A percentile compares a stretch with the other conserved stretches of the same genome.
phyloP scores from a whole-genome alignment of 2,113 vertebrate species.

The Chiloscyllium plagiosum region DNA sequence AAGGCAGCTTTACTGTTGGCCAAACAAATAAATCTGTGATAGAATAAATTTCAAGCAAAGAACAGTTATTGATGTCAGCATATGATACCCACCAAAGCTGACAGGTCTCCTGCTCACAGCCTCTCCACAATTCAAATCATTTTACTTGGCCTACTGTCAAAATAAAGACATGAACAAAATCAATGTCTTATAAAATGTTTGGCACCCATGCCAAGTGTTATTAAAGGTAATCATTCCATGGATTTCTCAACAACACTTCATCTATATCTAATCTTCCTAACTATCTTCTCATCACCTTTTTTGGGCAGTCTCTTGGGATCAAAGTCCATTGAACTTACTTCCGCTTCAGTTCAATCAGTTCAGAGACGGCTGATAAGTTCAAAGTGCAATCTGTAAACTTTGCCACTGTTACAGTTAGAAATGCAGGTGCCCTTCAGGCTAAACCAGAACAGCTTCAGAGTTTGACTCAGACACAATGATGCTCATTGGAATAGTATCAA shows the following conservation, averaged over 20 bases:
- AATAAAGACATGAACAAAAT: neutral
- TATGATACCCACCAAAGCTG: neutral
- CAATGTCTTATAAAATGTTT: neutral
- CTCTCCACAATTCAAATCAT: neutral
- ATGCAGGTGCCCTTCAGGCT: too few species aligned
- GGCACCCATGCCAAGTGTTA: neutral
- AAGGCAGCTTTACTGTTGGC: neutral
- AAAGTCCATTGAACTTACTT: too few species aligned
- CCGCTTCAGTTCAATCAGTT: too few species aligned
- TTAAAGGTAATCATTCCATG: neutral
- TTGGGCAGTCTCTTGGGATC: too few species aligned
- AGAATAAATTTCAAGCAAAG: neutral
- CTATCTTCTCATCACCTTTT: neutral
- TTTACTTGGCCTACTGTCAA: neutral
- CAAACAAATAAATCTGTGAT: neutral
- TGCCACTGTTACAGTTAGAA: too few species aligned
- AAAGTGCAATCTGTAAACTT: too few species aligned
- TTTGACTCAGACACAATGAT: too few species aligned
- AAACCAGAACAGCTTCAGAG: too few species aligned
- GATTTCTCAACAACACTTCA: neutral
- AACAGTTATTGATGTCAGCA: neutral
- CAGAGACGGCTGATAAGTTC: too few species aligned
- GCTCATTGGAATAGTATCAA: too few species aligned
- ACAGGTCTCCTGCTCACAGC: neutral
- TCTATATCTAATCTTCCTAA: neutral